Evolutionary conservation across 2,797 vertebrate genomes (phyloP).

Genomic region (Lycodopsis pacificus): DNA sequence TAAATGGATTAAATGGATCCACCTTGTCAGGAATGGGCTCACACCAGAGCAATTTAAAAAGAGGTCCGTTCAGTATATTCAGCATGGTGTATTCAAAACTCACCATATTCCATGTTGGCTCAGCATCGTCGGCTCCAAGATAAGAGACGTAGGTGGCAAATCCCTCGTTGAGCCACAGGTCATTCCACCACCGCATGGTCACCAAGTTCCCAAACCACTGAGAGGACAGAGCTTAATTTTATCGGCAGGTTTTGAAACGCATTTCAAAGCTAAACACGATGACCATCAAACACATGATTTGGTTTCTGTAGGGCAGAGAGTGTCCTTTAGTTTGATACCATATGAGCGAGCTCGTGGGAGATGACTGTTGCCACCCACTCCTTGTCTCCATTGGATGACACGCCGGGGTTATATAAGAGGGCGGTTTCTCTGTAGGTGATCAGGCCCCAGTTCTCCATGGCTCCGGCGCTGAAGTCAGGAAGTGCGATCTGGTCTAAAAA

Average conservation of each 20-base stretch:
- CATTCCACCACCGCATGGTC: constrained; percentile 94
- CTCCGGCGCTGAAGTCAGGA: constrained; percentile 90
- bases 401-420: constrained; percentile 78
- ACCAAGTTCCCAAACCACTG: constrained; percentile 98
- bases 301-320: not conserved
- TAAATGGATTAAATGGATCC: not conserved
- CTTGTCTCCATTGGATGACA: constrained; percentile 90
- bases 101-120: constrained; percentile 88
- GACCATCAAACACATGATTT: not conserved
- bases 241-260: not conserved
- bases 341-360: constrained; percentile 93
- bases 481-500: constrained; percentile 90
- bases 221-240: constrained; percentile 25
- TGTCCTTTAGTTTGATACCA: constrained; percentile 79
- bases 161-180: constrained; percentile 96
- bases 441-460: constrained; percentile 98
- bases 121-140: constrained; percentile 84
- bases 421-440: constrained; percentile 93
- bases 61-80: not conserved
- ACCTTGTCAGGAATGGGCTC: not conserved
- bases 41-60: not conserved
- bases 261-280: not conserved
- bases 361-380: constrained; percentile 89
- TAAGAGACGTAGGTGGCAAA: constrained; percentile 95
- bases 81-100: constrained; percentile 39